phyloP scores from a whole-genome alignment of 2,797 vertebrate genomes.

The Emydoidea blandingii region DNA sequence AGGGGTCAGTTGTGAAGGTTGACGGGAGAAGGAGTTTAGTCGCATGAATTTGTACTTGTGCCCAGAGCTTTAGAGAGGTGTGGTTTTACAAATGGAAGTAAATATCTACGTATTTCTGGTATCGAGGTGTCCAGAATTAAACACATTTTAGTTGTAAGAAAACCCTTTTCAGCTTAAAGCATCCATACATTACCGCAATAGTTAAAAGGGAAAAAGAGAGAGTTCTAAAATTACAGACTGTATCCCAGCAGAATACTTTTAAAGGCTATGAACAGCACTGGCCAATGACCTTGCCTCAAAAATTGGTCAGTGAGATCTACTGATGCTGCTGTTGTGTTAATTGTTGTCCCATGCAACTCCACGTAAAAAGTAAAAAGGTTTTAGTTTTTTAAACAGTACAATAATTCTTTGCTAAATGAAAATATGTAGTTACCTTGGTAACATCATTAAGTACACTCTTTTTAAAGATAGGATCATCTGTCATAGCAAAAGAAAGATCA shows the following conservation, averaged over 20 bases:
- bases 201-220: background rate
- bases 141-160: background rate
- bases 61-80: background rate
- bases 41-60: background rate
- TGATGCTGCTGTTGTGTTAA: conserved; percentile 29
- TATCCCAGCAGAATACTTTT: background rate
- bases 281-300: background rate
- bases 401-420: conserved; percentile 63
- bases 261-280: background rate
- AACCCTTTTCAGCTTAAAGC: conserved; percentile 19
- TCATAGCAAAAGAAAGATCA: conserved; percentile 43
- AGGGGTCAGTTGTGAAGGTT: background rate
- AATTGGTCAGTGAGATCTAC: background rate
- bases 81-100: background rate
- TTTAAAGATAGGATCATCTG: conserved; percentile 11
- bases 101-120: background rate
- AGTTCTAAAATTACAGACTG: background rate
- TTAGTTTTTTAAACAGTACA: conserved; percentile 58
- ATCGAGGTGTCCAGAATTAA: background rate
- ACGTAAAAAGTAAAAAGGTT: conserved; percentile 34
- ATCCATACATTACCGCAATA: background rate
- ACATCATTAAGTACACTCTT: conserved; percentile 38
- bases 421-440: conserved; percentile 48
- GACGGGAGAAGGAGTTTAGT: background rate
- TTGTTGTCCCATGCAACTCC: background rate